Evolutionary conservation across 1,140 invertebrate genomes (phyloP).

Genomic region (Drosophila guanche): DNA sequence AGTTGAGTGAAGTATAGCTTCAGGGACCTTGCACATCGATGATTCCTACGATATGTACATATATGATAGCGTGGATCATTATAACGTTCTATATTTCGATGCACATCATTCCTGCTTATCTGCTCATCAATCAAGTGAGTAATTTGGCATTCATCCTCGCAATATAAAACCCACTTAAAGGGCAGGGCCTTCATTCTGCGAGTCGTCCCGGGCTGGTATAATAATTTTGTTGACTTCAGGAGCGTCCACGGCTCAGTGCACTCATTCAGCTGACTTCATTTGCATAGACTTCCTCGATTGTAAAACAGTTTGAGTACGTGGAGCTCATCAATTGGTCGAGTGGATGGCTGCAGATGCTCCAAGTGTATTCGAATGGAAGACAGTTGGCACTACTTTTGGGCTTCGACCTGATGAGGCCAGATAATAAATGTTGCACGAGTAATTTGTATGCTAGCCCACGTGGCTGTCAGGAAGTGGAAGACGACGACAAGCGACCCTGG

Average conservation of each 20-base stretch:
- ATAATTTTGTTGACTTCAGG: constrained; percentile 43
- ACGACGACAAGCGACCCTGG: neutral
- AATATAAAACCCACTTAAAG: constrained; percentile 25
- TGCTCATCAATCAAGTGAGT: constrained; percentile 47
- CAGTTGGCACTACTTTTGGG: constrained; percentile 36
- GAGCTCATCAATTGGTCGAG: constrained; percentile 59
- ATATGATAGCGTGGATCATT: no score
- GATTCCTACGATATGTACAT: no score
- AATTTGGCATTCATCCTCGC: constrained; percentile 42
- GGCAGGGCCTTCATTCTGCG: constrained; percentile 17
- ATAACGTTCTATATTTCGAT: no score
- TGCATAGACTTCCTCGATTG: constrained; percentile 41
- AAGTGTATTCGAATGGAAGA: constrained; percentile 27
- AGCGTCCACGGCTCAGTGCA: constrained; percentile 5
- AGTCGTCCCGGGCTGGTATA: constrained; percentile 14
- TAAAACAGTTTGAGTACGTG: constrained; percentile 53
- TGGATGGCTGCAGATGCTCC: constrained; percentile 34
- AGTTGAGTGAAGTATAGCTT: no score
- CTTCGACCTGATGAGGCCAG: constrained; percentile 24
- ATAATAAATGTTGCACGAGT: constrained; percentile 71
- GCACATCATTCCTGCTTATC: constrained; percentile 1
- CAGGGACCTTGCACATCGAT: no score
- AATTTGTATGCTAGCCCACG: constrained; percentile 74
- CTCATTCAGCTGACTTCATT: constrained; percentile 37
- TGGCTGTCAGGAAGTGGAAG: constrained; percentile 20